A percentile compares a stretch with the other conserved stretches of the same genome.
Conservation (phyloP, 2,113 vertebrate genomes). For the Fregata magnificens region DNA sequence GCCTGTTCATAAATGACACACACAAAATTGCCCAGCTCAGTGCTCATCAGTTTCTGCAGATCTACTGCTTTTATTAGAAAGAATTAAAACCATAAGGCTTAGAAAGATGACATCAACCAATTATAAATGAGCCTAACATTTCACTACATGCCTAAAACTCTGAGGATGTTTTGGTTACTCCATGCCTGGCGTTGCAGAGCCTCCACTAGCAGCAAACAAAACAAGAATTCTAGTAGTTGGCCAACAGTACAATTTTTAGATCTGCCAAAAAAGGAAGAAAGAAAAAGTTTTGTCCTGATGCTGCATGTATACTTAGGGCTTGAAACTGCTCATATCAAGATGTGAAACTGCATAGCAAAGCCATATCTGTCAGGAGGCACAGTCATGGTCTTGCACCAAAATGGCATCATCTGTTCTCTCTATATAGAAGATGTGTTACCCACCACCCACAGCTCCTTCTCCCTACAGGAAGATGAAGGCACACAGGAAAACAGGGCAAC, state of each 20-base stretch:
- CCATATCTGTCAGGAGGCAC: not conserved
- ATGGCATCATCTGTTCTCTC: not conserved
- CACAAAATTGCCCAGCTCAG: not conserved
- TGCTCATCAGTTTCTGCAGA: not conserved
- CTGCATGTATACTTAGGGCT: fast-evolving
- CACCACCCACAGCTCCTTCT: fast-evolving
- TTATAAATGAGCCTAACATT: not conserved
- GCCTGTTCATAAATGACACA: not conserved
- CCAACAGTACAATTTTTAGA: not conserved
- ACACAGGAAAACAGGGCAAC: not conserved
- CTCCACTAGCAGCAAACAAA: not conserved
- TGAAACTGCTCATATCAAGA: not conserved
- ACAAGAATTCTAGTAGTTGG: not conserved
- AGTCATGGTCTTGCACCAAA: not conserved
- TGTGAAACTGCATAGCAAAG: not conserved
- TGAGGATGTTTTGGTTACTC: not conserved
- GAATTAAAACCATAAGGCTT: not conserved
- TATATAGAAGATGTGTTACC: not conserved
- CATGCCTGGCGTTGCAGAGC: not conserved
- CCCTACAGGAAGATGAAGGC: not conserved
- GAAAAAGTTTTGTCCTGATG: not conserved
- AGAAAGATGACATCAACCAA: not conserved
- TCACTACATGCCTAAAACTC: not conserved
- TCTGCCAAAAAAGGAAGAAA: not conserved
- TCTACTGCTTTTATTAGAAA: not conserved